Percentiles rank a stretch among this genome's conserved stretches.
Evolutionary conservation across 1,140 invertebrate species (phyloP).

Genomic region (Oscheius sp.): DNA sequence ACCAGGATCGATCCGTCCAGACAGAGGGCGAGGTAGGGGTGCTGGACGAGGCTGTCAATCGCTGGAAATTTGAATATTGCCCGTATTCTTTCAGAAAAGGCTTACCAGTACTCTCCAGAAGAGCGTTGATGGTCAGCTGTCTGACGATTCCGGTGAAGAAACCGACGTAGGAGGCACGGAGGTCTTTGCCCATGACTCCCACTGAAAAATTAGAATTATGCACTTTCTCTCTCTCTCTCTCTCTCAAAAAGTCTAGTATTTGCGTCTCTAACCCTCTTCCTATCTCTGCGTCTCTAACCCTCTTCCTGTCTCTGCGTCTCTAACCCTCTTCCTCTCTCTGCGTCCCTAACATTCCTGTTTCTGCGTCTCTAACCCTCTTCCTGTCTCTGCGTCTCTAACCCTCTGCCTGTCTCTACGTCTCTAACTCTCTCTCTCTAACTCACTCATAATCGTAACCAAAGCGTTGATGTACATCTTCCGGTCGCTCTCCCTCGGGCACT

Average conservation of each 20-base stretch:
- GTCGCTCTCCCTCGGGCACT: slow-evolving; percentile 7
- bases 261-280: too few species aligned
- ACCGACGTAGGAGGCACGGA: slow-evolving; percentile 1
- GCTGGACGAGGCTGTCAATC: neutral
- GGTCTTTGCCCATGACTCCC: slow-evolving; percentile 7
- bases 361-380: too few species aligned
- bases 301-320: too few species aligned
- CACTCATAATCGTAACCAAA: slow-evolving; percentile 29
- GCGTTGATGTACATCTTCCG: slow-evolving; percentile 34
- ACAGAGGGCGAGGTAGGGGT: neutral
- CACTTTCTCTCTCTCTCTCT: too few species aligned
- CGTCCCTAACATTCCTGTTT: too few species aligned
- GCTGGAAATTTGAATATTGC: too few species aligned
- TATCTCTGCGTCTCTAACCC: too few species aligned
- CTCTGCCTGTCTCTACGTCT: too few species aligned
- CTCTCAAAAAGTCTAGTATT: too few species aligned
- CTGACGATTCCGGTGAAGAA: slow-evolving; percentile 34
- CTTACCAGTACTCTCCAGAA: slow-evolving; percentile 25
- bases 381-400: too few species aligned
- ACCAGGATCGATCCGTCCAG: slow-evolving; percentile 36
- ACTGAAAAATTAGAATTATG: slow-evolving; percentile 11
- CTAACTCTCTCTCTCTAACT: too few species aligned
- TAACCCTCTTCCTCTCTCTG: too few species aligned
- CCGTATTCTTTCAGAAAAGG: neutral
- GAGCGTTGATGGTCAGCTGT: slow-evolving; percentile 21